Conservation (phyloP, 2,113 vertebrate species). For the Lutjanus erythropterus region DNA sequence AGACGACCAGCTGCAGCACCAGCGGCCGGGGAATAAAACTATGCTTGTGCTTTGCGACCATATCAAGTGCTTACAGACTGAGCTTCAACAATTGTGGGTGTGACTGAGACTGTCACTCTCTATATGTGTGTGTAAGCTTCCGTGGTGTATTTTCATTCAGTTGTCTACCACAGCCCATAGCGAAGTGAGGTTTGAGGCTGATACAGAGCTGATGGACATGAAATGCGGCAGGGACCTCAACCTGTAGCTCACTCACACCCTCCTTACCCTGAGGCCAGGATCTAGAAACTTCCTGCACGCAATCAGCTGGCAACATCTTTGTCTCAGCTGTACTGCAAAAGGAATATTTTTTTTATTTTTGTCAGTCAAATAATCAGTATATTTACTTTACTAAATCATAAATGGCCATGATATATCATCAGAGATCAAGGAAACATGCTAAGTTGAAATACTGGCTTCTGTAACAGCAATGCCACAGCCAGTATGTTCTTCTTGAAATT, state of each 20-base stretch:
- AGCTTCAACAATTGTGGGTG: slow-evolving; percentile 47
- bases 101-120: slow-evolving; percentile 38
- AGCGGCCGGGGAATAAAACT: slow-evolving; percentile 42
- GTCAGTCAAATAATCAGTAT: too few relatives aligned
- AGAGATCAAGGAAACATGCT: too few relatives aligned
- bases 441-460: too few relatives aligned
- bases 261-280: not conserved
- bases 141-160: slow-evolving; percentile 41
- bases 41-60: slow-evolving; percentile 41
- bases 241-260: slow-evolving; percentile 39
- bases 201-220: slow-evolving; percentile 41
- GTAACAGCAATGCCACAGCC: too few relatives aligned
- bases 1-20: slow-evolving; percentile 66
- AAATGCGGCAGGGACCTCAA: slow-evolving; percentile 27
- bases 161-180: slow-evolving; percentile 16
- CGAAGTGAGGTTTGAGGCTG: not conserved
- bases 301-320: not conserved
- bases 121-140: slow-evolving; percentile 15
- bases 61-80: slow-evolving; percentile 52
- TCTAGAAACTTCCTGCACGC: slow-evolving; percentile 2
- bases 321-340: not conserved
- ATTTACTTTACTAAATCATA: too few relatives aligned
- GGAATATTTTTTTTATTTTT: not conserved
- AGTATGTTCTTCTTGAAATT: too few relatives aligned
- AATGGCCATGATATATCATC: too few relatives aligned